A percentile compares a stretch with the other conserved stretches of the same genome.
Conservation (phyloP, 2,888 invertebrate species). For the Pachliopta kotzebuea region DNA sequence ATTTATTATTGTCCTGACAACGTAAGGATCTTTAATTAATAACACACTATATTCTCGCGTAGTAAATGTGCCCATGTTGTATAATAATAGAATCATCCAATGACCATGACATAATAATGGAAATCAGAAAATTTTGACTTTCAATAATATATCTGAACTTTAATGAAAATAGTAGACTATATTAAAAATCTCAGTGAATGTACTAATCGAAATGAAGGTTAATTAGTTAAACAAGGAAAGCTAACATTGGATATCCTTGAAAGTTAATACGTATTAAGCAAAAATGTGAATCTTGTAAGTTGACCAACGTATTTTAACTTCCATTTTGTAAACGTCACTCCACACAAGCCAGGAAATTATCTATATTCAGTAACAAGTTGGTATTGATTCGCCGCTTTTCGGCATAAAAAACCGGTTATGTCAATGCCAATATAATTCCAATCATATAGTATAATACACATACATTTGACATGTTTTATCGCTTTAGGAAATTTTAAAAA, state of each 20-base stretch:
- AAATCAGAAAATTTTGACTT: not conserved
- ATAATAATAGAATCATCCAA: not conserved
- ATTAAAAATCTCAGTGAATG: conserved; percentile 16
- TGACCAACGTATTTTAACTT: conserved; percentile 28
- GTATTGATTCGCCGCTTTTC: conserved; percentile 30
- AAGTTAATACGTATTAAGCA: conserved; percentile 42
- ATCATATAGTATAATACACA: conserved; percentile 16
- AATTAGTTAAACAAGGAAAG: conserved; percentile 46
- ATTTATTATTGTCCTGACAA: too few species aligned
- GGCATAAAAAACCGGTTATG: conserved; percentile 26
- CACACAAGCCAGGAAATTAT: conserved; percentile 31
- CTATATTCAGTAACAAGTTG: conserved; percentile 31
- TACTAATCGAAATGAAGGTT: conserved; percentile 36
- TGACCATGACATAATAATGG: conserved; percentile 2
- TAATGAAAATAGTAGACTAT: not conserved
- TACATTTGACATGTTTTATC: conserved; percentile 11
- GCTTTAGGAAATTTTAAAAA: not conserved
- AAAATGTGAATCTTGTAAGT: conserved; percentile 32
- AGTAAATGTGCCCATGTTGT: not conserved
- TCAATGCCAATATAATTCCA: conserved; percentile 24
- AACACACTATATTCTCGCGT: not conserved
- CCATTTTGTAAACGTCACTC: conserved; percentile 27
- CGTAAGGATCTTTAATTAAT: too few species aligned
- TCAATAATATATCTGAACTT: not conserved
- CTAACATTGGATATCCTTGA: conserved; percentile 46